Conservation (phyloP, 2,797 vertebrate species). For the Sebastes elongatus region DNA sequence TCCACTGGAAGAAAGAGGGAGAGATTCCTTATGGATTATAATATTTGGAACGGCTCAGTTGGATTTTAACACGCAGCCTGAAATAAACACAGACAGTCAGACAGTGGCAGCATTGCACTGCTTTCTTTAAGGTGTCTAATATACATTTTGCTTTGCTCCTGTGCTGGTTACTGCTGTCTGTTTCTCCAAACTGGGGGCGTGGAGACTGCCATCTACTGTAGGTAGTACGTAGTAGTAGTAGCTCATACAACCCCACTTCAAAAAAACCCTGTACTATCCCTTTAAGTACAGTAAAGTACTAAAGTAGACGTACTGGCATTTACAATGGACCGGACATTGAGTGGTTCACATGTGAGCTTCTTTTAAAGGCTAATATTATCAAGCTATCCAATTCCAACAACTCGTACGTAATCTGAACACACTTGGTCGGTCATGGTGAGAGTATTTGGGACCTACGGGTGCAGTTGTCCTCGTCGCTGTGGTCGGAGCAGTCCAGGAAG, state of each 20-base stretch:
- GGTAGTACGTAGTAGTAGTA: no score
- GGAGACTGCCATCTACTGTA: no score
- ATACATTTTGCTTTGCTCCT: no score
- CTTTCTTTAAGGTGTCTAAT: no score
- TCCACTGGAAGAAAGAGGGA: slow-evolving; percentile 78
- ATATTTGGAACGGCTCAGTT: not conserved
- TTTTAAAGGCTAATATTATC: not conserved
- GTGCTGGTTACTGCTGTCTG: no score
- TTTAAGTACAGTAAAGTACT: not conserved
- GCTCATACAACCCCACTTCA: no score
- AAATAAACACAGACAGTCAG: not conserved
- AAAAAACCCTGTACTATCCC: not conserved
- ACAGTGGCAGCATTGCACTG: slow-evolving; percentile 25
- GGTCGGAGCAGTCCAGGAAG: slow-evolving; percentile 94
- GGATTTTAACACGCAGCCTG: not conserved
- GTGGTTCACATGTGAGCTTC: not conserved
- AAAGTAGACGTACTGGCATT: not conserved
- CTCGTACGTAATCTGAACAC: not conserved
- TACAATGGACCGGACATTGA: not conserved
- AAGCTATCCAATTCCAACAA: not conserved
- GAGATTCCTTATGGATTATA: not conserved
- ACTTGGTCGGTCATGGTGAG: no score
- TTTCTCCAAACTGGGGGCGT: no score
- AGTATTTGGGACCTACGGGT: slow-evolving; percentile 78
- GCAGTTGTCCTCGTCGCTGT: slow-evolving; percentile 93